Evolutionary conservation across 2,113 vertebrate species (phyloP), one percentile per base, ranked within the genome.

Genomic region (Elanus axillaris): DNA sequence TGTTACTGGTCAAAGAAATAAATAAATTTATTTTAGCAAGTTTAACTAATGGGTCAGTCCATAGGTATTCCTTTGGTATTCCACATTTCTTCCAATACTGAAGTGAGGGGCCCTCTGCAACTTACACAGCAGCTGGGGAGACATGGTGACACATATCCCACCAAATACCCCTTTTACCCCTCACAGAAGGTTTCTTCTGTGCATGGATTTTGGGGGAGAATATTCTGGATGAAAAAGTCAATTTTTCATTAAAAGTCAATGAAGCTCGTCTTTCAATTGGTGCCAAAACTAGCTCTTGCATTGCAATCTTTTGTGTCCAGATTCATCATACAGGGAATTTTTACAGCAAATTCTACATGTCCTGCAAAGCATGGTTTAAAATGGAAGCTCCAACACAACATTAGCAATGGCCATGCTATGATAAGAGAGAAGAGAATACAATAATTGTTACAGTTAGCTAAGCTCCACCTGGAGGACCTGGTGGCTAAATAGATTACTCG

Each of bases 401-500:
- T 88, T 89, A 96, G 89, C 87, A 94, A 82, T 31, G 64, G 50
- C 45, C 56, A 94, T 18, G 25, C 63, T 81, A 90, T 43, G 86
- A 85, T 95, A 92, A 94, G 66, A 71, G 72, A 83, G 38, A 92
- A 77, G 73, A 93, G 90, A 96, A 94, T 93, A 75, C 64, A 93
- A 56, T 90, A 93, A 96, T 96, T 94, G 76, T 36, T 91, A 93
- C 40, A 59, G 93, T 91, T 95, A 89, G 91, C 91, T 90, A 92
- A 95, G 85, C 84, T 96, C 94, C 88, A 97, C 96, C 84, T 96
- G 95, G 95, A 97, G 90, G 95, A 97, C 86, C 52, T 91, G 66
- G 88, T 94, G 74, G 69, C 95, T 98, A 97, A 98, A 96, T 96
- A 88, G 94, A 98, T 97, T 97, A 97, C 63, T 97, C 59, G 56